A percentile compares a stretch with the other conserved stretches of the same genome.
phyloP scores from a whole-genome alignment of 2,888 invertebrate genomes.

The Lordiphosa fenestrarum region DNA sequence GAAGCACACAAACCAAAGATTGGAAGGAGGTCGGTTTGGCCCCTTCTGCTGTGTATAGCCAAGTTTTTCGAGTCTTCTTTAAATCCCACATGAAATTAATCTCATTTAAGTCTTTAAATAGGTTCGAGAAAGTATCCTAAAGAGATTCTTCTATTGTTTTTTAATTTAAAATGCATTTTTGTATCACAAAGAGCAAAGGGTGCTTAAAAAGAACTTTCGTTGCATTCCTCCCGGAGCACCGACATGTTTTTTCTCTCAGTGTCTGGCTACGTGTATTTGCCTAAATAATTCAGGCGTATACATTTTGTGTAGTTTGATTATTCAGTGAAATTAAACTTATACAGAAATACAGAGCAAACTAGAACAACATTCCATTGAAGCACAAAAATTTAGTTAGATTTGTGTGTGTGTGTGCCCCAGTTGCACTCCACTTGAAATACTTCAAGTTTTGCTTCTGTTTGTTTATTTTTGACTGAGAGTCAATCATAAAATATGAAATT shows the following conservation, averaged over 20 bases:
- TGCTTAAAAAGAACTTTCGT: too few species aligned
- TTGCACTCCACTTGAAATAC: slow-evolving; percentile 13
- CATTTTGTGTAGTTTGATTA: slow-evolving; percentile 12
- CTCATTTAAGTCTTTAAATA: too few species aligned
- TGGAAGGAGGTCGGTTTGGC: too few species aligned
- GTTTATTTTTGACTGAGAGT: slow-evolving; percentile 35
- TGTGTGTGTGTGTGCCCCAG: background rate
- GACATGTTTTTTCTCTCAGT: slow-evolving; percentile 7
- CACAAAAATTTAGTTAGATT: background rate
- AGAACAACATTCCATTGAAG: background rate
- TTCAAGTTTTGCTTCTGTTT: slow-evolving; percentile 5
- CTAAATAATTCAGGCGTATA: slow-evolving; percentile 17
- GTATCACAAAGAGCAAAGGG: too few species aligned
- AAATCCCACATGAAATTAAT: too few species aligned
- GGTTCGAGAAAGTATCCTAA: too few species aligned
- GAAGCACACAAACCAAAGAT: too few species aligned
- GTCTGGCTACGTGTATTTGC: background rate
- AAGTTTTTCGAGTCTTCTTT: too few species aligned
- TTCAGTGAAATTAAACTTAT: slow-evolving; percentile 1
- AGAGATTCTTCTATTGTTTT: too few species aligned
- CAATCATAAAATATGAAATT: slow-evolving; percentile 70
- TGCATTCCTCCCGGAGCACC: too few species aligned
- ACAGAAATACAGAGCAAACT: background rate
- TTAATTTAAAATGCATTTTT: too few species aligned
- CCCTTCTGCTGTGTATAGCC: too few species aligned